Conservation (phyloP, 2,888 invertebrate species). For the Plusia festucae region DNA sequence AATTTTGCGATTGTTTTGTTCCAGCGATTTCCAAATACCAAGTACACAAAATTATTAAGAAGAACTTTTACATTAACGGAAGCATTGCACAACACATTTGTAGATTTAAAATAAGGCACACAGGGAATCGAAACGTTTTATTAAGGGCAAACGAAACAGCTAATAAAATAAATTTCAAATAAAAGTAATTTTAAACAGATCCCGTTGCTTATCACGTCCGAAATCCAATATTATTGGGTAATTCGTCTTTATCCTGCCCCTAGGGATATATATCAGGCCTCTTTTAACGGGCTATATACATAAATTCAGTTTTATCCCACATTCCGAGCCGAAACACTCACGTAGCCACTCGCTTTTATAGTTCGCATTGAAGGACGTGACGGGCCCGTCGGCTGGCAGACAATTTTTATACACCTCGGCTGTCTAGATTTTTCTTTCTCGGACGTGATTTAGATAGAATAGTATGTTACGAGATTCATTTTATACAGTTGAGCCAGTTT, state of each 20-base stretch:
- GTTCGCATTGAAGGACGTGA: constrained; percentile 50
- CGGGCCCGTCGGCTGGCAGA: constrained; percentile 13
- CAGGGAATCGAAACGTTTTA: no score
- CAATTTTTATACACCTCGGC: constrained; percentile 22
- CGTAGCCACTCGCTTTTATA: constrained; percentile 57
- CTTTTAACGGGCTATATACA: constrained; percentile 57
- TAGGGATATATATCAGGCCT: constrained; percentile 49
- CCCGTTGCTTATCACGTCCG: constrained; percentile 41
- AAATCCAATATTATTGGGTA: constrained; percentile 55
- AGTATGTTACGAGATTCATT: neutral
- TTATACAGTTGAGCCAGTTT: no score
- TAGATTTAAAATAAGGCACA: neutral
- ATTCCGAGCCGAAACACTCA: constrained; percentile 38
- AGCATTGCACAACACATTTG: no score
- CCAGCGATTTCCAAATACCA: no score
- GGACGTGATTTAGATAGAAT: neutral
- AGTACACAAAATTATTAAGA: no score
- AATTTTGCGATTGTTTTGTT: neutral
- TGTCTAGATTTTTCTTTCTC: constrained; percentile 23
- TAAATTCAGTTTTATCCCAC: constrained; percentile 53
- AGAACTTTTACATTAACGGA: no score
- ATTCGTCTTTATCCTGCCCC: constrained; percentile 54
- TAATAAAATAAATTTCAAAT: constrained; percentile 36
- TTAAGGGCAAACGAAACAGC: no score
- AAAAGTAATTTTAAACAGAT: constrained; percentile 46